A percentile compares a stretch with the other conserved stretches of the same genome.
Conservation (phyloP, 2,888 invertebrate genomes). For the Drosophila prolongata region DNA sequence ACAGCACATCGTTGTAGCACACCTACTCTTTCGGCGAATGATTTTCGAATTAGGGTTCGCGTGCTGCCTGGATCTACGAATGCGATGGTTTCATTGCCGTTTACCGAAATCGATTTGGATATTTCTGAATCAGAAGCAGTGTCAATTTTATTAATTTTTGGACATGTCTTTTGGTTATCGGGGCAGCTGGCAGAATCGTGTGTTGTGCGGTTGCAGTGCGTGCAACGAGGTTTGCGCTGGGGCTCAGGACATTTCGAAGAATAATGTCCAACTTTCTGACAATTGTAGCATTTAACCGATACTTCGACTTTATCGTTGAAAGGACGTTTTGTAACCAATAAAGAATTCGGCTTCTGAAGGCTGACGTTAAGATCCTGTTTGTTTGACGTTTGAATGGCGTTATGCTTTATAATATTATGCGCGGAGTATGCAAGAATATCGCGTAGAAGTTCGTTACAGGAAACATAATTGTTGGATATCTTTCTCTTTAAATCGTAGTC, state of each 20-base stretch:
- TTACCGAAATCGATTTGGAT: no score
- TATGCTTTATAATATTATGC: no score
- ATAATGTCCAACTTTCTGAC: background rate
- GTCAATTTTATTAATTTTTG: no score
- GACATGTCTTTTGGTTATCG: no score
- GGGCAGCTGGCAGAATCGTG: no score
- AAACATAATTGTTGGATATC: background rate
- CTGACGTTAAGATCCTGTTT: no score
- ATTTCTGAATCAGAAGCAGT: no score
- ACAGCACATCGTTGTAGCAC: background rate
- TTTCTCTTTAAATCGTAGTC: constrained; percentile 2
- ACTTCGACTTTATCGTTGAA: background rate
- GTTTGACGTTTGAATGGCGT: no score
- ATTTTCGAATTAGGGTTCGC: background rate
- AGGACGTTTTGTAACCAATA: background rate
- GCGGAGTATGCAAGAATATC: background rate
- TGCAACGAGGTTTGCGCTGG: no score
- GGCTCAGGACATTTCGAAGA: no score
- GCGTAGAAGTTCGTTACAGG: background rate
- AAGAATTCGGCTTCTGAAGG: no score
- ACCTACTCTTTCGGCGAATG: background rate
- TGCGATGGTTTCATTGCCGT: background rate
- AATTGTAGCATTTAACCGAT: background rate
- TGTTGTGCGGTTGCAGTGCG: no score
- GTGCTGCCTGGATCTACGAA: background rate